Conservation (phyloP, 2,888 invertebrate species). For the Copidosoma aretas region DNA sequence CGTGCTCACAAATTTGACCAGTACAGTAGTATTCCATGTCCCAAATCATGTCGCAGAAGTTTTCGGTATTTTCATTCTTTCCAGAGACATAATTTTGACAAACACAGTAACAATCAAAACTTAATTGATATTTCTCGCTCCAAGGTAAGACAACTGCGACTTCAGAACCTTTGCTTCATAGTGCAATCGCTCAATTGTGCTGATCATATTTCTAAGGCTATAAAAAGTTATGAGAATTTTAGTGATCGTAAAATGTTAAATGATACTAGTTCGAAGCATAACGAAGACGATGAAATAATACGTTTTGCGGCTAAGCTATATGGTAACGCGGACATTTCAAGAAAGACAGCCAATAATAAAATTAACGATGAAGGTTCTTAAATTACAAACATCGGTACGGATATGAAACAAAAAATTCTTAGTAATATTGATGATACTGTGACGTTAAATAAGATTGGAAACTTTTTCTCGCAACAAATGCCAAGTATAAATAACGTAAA, state of each 20-base stretch:
- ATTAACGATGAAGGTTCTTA: not conserved
- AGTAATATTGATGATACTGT: no score
- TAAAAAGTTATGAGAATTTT: not conserved
- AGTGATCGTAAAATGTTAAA: not conserved
- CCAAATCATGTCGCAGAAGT: no score
- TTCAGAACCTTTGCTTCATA: not conserved
- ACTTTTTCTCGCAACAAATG: not conserved
- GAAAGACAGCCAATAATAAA: not conserved
- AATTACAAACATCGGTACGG: no score
- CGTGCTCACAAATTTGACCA: no score
- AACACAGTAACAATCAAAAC: no score
- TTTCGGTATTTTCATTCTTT: no score
- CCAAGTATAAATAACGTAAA: not conserved
- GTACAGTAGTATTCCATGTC: no score
- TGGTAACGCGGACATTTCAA: not conserved
- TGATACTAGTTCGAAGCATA: not conserved
- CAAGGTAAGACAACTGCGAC: not conserved
- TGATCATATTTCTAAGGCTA: not conserved
- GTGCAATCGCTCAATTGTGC: no score
- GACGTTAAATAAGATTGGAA: not conserved
- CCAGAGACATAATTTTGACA: no score
- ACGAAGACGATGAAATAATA: not conserved
- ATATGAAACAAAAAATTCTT: no score
- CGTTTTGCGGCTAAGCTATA: not conserved
- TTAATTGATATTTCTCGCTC: not conserved